These are phyloP conservation scores for Ageneiosus marmoratus DNA, from an alignment of 2,113 vertebrate species.

Conservation along the genomic window DNA sequence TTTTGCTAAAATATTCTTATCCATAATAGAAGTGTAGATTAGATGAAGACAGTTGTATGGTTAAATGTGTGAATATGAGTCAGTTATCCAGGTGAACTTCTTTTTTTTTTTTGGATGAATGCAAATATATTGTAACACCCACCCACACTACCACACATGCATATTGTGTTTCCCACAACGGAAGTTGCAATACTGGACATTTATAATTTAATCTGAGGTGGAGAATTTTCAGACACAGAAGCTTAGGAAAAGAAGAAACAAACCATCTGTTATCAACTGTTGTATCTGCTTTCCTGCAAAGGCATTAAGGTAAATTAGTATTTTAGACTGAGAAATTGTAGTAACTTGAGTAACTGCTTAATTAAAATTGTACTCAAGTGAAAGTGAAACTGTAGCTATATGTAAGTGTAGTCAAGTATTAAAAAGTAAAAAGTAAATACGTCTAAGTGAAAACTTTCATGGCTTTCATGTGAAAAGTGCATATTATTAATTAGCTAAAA, in stretches of 20 bases:
- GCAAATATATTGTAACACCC: not conserved
- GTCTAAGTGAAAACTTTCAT: not conserved
- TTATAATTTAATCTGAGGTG: not conserved
- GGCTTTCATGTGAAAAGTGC: not conserved
- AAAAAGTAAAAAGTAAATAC: not conserved
- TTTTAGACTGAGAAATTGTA: no score
- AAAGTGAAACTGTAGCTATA: not conserved
- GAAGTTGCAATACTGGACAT: not conserved
- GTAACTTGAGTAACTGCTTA: no score
- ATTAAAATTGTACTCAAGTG: not conserved
- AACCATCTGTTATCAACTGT: not conserved
- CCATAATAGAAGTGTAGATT: not conserved
- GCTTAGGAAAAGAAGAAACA: not conserved
- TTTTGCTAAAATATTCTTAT: not conserved
- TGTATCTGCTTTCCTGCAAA: not conserved
- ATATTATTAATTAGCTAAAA: not conserved
- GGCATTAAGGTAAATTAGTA: conserved; percentile 20
- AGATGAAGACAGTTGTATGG: not conserved
- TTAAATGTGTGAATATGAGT: not conserved
- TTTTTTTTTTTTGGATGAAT: not conserved
- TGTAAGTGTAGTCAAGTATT: not conserved
- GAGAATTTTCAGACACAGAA: not conserved
- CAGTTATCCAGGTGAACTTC: not conserved
- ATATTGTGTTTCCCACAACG: not conserved
- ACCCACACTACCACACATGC: not conserved